These are phyloP conservation scores for Acrocephalus kingi DNA, from an alignment of 2,113 vertebrate species.

Conservation along the genomic window DNA sequence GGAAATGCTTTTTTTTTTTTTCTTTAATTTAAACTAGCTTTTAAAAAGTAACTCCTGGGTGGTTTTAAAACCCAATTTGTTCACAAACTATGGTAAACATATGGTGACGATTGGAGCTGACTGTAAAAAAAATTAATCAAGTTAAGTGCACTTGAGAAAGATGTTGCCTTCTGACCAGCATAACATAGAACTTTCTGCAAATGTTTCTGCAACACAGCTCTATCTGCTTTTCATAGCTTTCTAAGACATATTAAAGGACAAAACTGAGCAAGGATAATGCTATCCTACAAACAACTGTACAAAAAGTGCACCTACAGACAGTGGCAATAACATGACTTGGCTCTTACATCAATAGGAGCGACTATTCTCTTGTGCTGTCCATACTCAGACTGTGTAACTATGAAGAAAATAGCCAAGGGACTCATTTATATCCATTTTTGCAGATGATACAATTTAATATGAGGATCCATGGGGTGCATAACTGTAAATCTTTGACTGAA, in stretches of 20 bases:
- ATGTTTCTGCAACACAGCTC: not conserved
- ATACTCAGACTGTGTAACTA: not conserved
- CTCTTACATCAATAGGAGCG: not conserved
- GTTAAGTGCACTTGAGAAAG: not conserved
- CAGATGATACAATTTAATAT: slow-evolving; percentile 71
- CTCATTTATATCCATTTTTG: slow-evolving; percentile 44
- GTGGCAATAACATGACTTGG: not conserved
- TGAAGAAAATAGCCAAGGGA: slow-evolving; percentile 45
- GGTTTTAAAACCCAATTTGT: not conserved
- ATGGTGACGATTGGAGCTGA: not conserved
- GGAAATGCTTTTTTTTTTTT: not conserved
- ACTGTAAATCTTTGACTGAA: slow-evolving; percentile 69
- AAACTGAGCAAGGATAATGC: not conserved
- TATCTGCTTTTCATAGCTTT: not conserved
- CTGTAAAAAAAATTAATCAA: not conserved
- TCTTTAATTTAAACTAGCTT: not conserved
- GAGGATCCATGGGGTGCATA: slow-evolving; percentile 54
- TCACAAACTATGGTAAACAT: not conserved
- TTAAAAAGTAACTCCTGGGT: not conserved
- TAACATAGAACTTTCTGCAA: not conserved
- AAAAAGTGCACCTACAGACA: not conserved
- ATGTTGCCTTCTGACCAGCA: not conserved
- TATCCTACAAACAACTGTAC: not conserved
- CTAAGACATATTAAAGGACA: not conserved
- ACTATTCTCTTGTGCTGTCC: not conserved